Evolutionary conservation across 2,797 vertebrate species (phyloP), one percentile per base, ranked within the genome.

Genomic region (Enoplosus armatus): DNA sequence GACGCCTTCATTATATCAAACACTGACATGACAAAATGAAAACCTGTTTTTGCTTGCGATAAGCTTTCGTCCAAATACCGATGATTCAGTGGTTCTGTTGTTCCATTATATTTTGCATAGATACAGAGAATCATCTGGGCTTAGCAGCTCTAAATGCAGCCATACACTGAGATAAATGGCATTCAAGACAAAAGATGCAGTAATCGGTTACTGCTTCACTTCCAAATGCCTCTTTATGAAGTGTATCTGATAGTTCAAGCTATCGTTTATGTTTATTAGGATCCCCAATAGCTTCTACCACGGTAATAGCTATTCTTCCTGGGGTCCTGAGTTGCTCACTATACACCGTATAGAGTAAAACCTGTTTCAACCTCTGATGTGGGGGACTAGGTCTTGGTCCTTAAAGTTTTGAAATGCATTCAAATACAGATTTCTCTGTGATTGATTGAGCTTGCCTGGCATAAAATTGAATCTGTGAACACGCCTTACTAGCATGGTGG

Each of bases 291-390:
- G 75, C 66, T 65, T 84, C 31, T 39, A 55, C 56, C 33, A n/a
- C 7, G 16, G 63, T 20, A 9, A 31, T 0, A 68, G 77, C 66
- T 78, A 35, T 66, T 83, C 45, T 15, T 68, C 72, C 71, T 41
- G 33, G 67, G 80, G 48, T 86, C 85, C 80, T 58, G 27, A 73
- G 45, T 6, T 26, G 54, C 54, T 77, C 39, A 66, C 43, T 73
- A 69, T 41, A 79, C 69, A 69, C 45, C 0, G 62, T 69, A 0
- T 37, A 75, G 45, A 84, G 43, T 78, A 72, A 92, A 92, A 89
- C 75, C 72, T 29, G 69, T 91, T 91, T 93, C 90, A 94, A 89
- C 86, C 90, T 81, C 63, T 31, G 50, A 64, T 35, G 15, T 24
- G 26, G 14, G 14, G 4, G 16, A 74, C 66, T 39, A 39, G 22